Percentiles rank a stretch among this genome's conserved stretches.
Conservation (phyloP, 2,113 vertebrate species). For the Trogon surrucura region DNA sequence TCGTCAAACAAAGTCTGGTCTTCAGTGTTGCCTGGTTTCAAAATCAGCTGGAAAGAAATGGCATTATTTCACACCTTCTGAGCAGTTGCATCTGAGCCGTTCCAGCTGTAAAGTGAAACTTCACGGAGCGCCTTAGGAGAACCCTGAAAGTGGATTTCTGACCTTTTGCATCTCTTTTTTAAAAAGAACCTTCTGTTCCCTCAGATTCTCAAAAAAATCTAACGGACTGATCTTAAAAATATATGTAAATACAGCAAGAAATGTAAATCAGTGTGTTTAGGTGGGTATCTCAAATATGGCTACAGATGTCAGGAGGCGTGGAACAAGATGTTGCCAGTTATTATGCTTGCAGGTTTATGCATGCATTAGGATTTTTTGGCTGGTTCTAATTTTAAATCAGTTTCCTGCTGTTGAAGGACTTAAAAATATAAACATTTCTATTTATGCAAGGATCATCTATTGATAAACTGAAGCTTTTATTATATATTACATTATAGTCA, state of each 20-base stretch:
- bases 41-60: constrained; percentile 38
- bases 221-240: neutral
- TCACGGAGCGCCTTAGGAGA: neutral
- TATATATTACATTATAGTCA: neutral
- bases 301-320: neutral
- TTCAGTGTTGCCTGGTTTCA: neutral
- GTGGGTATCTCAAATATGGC: neutral
- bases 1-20: constrained; percentile 1
- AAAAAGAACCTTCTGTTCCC: neutral
- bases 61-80: constrained; percentile 46
- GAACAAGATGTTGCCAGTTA: neutral
- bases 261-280: neutral
- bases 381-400: neutral
- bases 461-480: constrained; percentile 2
- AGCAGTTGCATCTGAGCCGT: constrained; percentile 44
- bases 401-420: constrained; percentile 16
- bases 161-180: neutral
- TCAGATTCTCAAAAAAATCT: neutral
- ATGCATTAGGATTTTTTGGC: neutral
- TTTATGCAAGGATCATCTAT: constrained; percentile 1
- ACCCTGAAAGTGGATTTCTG: neutral
- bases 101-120: constrained; percentile 45
- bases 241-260: neutral
- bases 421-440: neutral
- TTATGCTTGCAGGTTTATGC: constrained; percentile 48